These are phyloP conservation scores for Carabus problematicus DNA, from an alignment of 2,888 invertebrate genomes.

Conservation along the genomic window DNA sequence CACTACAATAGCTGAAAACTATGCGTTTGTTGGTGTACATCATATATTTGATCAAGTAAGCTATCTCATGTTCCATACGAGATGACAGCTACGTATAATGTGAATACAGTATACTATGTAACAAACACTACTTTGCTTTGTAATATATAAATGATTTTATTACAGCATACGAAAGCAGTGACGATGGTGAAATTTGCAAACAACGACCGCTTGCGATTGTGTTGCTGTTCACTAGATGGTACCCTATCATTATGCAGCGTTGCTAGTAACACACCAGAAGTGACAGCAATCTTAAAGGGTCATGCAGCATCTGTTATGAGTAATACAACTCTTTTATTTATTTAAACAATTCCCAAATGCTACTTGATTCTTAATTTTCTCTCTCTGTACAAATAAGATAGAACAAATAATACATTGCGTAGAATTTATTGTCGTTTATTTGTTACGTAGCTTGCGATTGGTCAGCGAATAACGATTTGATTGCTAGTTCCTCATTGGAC, in stretches of 20 bases:
- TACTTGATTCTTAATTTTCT: too few species aligned
- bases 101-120: not conserved
- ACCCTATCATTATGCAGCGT: slow-evolving; percentile 82
- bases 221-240: slow-evolving; percentile 82
- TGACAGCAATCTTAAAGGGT: slow-evolving; percentile 75
- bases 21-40: slow-evolving; percentile 86
- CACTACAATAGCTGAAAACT: slow-evolving; percentile 77
- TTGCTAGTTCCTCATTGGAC: slow-evolving; percentile 80
- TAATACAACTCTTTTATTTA: slow-evolving; percentile 49
- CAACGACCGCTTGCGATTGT: slow-evolving; percentile 80
- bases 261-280: slow-evolving; percentile 73
- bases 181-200: slow-evolving; percentile 84
- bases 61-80: not conserved
- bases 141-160: slow-evolving; percentile 19
- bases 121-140: too few species aligned
- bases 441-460: slow-evolving; percentile 73
- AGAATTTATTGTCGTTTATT: slow-evolving; percentile 15
- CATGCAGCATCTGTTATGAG: slow-evolving; percentile 80
- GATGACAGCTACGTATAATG: slow-evolving; percentile 7
- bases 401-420: not conserved
- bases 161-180: slow-evolving; percentile 72
- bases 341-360: not conserved
- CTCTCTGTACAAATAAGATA: not conserved
- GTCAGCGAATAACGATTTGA: slow-evolving; percentile 84
- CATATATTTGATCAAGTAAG: slow-evolving; percentile 86